phyloP scores from a whole-genome alignment of 2,113 vertebrate genomes.

The Cynoglossus semilaevis region DNA sequence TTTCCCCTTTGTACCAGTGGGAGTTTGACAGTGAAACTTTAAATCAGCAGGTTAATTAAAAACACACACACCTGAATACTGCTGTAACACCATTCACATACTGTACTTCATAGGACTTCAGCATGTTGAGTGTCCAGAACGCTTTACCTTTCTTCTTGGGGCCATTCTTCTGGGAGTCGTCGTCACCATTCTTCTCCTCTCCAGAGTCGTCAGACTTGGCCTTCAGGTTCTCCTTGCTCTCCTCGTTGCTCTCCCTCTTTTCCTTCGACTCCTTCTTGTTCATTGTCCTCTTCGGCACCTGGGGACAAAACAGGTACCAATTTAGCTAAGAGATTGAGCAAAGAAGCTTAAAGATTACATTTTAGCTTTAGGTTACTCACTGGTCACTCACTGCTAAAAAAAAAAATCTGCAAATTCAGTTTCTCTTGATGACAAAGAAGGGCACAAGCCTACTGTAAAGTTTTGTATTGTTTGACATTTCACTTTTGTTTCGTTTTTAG shows the following conservation, averaged over 20 bases:
- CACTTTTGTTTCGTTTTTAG: too few relatives aligned
- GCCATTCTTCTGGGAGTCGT: slow-evolving; percentile 88
- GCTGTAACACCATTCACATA: too few relatives aligned
- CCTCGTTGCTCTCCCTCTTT: slow-evolving; percentile 87
- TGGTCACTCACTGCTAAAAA: too few relatives aligned
- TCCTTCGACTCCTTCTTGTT: slow-evolving; percentile 90
- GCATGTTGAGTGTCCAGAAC: background rate
- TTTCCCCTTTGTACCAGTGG: too few relatives aligned
- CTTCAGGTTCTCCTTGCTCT: slow-evolving; percentile 93
- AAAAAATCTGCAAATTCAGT: too few relatives aligned
- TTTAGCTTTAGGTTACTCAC: background rate
- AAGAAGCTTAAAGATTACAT: background rate
- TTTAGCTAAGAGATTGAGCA: background rate
- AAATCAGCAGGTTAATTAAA: too few relatives aligned
- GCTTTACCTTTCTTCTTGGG: slow-evolving; percentile 91
- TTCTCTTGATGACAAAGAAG: too few relatives aligned
- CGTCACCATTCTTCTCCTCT: slow-evolving; percentile 93
- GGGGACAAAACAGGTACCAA: slow-evolving; percentile 25
- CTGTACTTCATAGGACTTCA: background rate
- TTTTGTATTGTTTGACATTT: too few relatives aligned
- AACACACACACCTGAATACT: too few relatives aligned
- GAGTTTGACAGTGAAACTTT: too few relatives aligned
- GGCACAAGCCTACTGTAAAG: too few relatives aligned
- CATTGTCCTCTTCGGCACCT: slow-evolving; percentile 79
- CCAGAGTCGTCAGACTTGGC: slow-evolving; percentile 93